A percentile compares a stretch with the other conserved stretches of the same genome.
Conservation (phyloP, 2,113 vertebrate genomes). For the Anolis carolinensis region DNA sequence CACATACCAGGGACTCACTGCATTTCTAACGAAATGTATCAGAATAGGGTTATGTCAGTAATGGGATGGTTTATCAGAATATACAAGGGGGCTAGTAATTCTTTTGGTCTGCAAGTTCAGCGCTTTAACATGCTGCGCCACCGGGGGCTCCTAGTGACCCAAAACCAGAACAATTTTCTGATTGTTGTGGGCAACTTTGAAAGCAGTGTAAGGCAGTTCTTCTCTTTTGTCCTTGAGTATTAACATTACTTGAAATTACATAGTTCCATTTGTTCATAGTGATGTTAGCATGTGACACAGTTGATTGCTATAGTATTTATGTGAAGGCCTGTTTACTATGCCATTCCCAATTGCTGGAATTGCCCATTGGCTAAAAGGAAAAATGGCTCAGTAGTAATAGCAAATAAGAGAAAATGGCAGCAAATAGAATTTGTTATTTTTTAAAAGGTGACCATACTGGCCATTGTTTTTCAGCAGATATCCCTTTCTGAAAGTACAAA, state of each 20-base stretch:
- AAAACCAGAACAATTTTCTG: too few species aligned
- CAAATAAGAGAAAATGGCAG: neutral
- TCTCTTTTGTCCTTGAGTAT: neutral
- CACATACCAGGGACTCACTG: too few species aligned
- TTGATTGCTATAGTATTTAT: neutral
- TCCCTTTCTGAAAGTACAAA: neutral
- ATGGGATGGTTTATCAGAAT: neutral
- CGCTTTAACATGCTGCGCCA: too few species aligned
- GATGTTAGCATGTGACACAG: neutral
- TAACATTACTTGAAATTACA: neutral
- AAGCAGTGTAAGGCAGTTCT: neutral
- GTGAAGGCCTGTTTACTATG: neutral
- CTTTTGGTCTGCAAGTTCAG: too few species aligned
- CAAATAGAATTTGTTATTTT: neutral
- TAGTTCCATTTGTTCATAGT: neutral
- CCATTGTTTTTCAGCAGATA: neutral
- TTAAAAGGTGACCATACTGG: neutral
- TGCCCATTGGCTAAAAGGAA: neutral
- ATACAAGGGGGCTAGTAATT: neutral
- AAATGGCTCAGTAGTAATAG: neutral
- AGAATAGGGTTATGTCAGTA: too few species aligned
- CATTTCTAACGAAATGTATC: too few species aligned
- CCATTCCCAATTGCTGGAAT: neutral
- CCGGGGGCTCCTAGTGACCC: too few species aligned
- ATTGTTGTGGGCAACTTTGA: too few species aligned